These are phyloP conservation scores for Gopherus evgoodei DNA, from an alignment of 2,113 vertebrate species.

Conservation along the genomic window DNA sequence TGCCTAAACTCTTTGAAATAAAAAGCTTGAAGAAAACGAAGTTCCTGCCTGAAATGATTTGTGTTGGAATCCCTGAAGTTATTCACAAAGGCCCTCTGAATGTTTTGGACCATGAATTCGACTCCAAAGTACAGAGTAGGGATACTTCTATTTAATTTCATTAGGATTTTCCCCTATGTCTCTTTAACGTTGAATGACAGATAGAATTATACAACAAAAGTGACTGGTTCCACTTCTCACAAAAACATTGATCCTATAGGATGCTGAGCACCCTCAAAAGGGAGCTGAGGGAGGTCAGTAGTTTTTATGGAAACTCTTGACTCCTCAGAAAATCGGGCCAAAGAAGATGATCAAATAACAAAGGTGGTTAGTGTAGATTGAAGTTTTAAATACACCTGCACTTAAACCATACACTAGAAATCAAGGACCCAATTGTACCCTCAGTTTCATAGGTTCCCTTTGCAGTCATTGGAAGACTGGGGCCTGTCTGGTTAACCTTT, in stretches of 20 bases:
- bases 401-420: background rate
- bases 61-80: slow-evolving; percentile 17
- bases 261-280: slow-evolving; percentile 36
- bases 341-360: slow-evolving; percentile 19
- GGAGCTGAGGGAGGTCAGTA: background rate
- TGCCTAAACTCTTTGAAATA: slow-evolving; percentile 34
- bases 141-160: slow-evolving; percentile 55
- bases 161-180: slow-evolving; percentile 52
- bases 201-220: slow-evolving; percentile 44
- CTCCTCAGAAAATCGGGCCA: background rate
- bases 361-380: background rate
- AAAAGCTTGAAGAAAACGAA: slow-evolving; percentile 49
- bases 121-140: slow-evolving; percentile 20
- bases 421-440: background rate
- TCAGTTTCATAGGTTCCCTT: background rate
- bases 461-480: background rate
- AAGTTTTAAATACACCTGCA: background rate
- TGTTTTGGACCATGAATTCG: slow-evolving; percentile 18
- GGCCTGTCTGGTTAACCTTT: background rate
- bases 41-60: slow-evolving; percentile 12
- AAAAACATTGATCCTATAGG: background rate
- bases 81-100: slow-evolving; percentile 46
- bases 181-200: slow-evolving; percentile 39
- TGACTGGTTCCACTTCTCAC: slow-evolving; percentile 19
- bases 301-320: slow-evolving; percentile 4